Percentiles rank a stretch among this genome's conserved stretches.
These are phyloP conservation scores for Ranitomeya variabilis DNA, from an alignment of 2,113 vertebrate genomes.

Conservation along the genomic window DNA sequence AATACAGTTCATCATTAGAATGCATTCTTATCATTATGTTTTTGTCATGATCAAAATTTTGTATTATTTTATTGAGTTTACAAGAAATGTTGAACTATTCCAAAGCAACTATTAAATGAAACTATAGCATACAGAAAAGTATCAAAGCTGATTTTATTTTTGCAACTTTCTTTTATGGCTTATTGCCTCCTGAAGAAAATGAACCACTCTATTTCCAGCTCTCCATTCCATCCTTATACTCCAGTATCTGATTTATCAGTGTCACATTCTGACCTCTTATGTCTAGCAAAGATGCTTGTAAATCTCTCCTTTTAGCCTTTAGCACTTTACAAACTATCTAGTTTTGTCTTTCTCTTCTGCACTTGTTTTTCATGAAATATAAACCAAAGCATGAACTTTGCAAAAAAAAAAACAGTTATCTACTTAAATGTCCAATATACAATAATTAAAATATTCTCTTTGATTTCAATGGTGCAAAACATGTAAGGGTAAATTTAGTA, in stretches of 20 bases:
- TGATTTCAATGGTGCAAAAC: neutral
- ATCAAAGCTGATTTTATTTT: conserved; percentile 18
- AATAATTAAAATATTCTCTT: neutral
- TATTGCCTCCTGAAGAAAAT: conserved; percentile 25
- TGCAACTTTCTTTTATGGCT: conserved; percentile 23
- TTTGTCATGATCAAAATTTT: neutral
- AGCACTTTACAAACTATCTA: conserved; percentile 37
- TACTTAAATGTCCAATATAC: neutral
- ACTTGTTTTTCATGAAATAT: neutral
- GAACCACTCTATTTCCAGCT: conserved; percentile 34
- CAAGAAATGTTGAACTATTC: neutral
- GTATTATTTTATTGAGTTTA: neutral
- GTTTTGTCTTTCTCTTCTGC: conserved; percentile 10
- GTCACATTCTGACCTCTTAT: conserved; percentile 52
- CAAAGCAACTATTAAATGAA: neutral
- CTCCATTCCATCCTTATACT: conserved; percentile 45
- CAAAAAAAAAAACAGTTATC: neutral
- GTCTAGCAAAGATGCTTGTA: conserved; percentile 43
- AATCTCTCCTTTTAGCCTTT: conserved; percentile 53
- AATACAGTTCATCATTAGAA: too few relatives aligned
- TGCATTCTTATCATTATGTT: neutral
- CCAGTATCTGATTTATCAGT: conserved; percentile 52
- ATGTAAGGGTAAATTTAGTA: neutral
- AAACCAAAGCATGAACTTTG: neutral
- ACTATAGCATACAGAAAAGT: conserved; percentile 13